Evolutionary conservation across 1,140 invertebrate genomes (phyloP).

Genomic region (Anastrepha obliqua): DNA sequence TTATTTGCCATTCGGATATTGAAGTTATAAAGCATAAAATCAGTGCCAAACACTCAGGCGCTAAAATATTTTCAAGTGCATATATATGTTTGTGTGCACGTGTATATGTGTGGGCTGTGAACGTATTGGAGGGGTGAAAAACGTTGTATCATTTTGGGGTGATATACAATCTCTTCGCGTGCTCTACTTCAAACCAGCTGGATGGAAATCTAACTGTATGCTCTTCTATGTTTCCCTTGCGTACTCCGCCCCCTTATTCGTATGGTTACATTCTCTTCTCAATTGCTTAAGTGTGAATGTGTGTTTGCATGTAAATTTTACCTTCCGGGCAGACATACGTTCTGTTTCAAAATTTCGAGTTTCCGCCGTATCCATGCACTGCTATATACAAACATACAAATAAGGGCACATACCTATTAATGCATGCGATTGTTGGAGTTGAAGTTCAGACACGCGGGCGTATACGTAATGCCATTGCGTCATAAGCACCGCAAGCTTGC

Average conservation of each 20-base stretch:
- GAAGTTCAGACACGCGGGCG: neutral
- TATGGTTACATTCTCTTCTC: neutral
- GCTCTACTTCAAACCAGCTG: neutral
- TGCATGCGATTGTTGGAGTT: too few species aligned
- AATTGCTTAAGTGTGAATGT: neutral
- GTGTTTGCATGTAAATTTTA: slow-evolving; percentile 51
- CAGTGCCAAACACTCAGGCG: slow-evolving; percentile 56
- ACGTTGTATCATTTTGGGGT: neutral
- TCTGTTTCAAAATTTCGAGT: slow-evolving; percentile 51
- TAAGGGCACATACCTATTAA: neutral
- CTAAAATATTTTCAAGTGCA: slow-evolving; percentile 50
- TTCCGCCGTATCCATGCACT: neutral
- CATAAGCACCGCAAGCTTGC: neutral
- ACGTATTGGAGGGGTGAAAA: neutral
- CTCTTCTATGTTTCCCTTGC: neutral
- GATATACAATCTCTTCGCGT: neutral
- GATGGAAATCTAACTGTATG: neutral
- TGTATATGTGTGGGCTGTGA: neutral
- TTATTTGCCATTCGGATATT: slow-evolving; percentile 54
- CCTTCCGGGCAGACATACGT: slow-evolving; percentile 56
- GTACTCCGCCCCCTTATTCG: neutral
- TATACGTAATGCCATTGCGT: slow-evolving; percentile 17
- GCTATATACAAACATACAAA: neutral
- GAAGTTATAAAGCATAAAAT: slow-evolving; percentile 58
- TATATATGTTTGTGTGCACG: neutral